These are phyloP conservation scores for Ptyas mucosa DNA, from an alignment of 2,113 vertebrate species.

Conservation along the genomic window DNA sequence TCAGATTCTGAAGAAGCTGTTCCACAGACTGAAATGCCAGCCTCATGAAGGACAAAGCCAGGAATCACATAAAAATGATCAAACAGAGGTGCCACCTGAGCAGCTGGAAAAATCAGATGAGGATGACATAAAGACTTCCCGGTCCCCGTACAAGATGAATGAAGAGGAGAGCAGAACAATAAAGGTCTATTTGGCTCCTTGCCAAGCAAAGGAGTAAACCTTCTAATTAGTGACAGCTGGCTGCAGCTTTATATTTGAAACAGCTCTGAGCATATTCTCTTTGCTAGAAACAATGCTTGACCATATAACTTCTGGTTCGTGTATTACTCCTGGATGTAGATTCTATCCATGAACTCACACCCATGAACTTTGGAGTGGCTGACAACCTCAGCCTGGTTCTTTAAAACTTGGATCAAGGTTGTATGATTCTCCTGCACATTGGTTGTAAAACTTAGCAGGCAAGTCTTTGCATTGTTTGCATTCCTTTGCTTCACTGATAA, in stretches of 20 bases:
- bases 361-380: neutral
- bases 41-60: neutral
- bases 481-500: neutral
- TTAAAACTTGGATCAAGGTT: neutral
- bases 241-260: neutral
- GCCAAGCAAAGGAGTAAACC: neutral
- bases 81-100: neutral
- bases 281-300: neutral
- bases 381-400: neutral
- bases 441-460: neutral
- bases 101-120: neutral
- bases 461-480: neutral
- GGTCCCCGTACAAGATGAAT: neutral
- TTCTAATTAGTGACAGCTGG: neutral
- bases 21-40: neutral
- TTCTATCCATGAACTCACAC: neutral
- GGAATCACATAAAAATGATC: neutral
- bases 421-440: neutral
- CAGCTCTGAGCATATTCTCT: neutral
- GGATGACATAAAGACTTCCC: neutral
- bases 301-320: neutral
- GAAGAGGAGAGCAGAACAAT: neutral
- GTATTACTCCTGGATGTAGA: neutral
- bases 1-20: neutral
- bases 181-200: neutral